phyloP scores from a whole-genome alignment of 2,113 vertebrate species.

The Pelodiscus sinensis region DNA sequence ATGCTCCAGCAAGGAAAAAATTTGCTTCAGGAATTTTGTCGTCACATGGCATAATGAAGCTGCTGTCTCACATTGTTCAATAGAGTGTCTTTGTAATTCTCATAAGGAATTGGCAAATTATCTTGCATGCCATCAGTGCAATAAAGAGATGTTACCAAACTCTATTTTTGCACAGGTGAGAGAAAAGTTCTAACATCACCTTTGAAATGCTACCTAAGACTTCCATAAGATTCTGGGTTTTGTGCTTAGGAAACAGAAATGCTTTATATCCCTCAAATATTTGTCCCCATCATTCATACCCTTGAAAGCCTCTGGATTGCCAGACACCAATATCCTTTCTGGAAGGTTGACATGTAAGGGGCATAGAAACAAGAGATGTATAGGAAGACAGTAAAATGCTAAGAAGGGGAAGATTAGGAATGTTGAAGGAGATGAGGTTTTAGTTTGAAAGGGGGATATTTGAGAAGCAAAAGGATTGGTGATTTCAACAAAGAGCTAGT shows the following conservation, averaged over 20 bases:
- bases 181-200: neutral
- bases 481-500: neutral
- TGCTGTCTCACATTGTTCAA: neutral
- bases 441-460: neutral
- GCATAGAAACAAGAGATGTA: neutral
- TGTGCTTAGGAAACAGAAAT: neutral
- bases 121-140: neutral
- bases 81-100: neutral
- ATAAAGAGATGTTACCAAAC: neutral
- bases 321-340: neutral
- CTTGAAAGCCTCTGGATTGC: neutral
- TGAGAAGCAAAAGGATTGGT: neutral
- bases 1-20: neutral
- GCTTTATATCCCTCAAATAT: neutral
- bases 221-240: neutral
- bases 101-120: neutral
- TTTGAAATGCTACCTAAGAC: neutral
- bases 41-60: neutral
- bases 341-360: neutral
- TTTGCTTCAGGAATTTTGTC: neutral
- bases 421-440: neutral
- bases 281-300: neutral
- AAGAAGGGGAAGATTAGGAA: neutral
- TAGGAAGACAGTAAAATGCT: neutral
- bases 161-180: neutral